Conservation (phyloP, 2,113 vertebrate genomes). For the Protobothrops mucrosquamatus region DNA sequence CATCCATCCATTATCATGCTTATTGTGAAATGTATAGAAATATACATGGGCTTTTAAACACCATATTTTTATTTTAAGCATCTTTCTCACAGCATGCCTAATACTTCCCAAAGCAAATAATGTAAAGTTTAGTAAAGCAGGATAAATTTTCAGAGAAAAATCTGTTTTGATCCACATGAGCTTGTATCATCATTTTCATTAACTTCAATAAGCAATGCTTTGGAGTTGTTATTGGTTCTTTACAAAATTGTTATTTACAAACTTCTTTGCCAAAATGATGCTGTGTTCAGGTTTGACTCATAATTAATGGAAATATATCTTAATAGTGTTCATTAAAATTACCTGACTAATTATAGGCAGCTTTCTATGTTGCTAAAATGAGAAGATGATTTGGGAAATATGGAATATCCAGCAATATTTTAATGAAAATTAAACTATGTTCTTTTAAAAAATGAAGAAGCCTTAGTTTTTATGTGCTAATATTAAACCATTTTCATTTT, state of each 20-base stretch:
- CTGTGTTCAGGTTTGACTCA: background rate
- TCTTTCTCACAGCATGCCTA: slow-evolving; percentile 34
- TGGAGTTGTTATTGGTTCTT: background rate
- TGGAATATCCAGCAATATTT: background rate
- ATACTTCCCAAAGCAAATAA: slow-evolving; percentile 39
- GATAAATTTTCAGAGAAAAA: slow-evolving; percentile 1
- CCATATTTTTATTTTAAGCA: slow-evolving; percentile 34
- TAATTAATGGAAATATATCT: background rate
- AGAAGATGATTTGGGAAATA: background rate
- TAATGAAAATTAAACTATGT: background rate
- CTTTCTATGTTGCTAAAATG: background rate
- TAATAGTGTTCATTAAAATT: background rate
- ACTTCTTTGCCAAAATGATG: background rate
- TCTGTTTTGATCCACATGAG: background rate
- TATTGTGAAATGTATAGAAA: slow-evolving; percentile 38
- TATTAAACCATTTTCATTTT: background rate
- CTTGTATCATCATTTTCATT: background rate
- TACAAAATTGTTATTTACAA: background rate
- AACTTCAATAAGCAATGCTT: background rate
- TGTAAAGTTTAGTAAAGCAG: background rate
- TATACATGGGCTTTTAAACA: slow-evolving; percentile 34
- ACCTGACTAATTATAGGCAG: background rate
- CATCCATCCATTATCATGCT: slow-evolving; percentile 1
- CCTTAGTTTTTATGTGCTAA: background rate
- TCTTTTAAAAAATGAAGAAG: background rate